These are phyloP conservation scores for Bedellia somnulentella DNA, from an alignment of 2,888 invertebrate species.

Conservation along the genomic window DNA sequence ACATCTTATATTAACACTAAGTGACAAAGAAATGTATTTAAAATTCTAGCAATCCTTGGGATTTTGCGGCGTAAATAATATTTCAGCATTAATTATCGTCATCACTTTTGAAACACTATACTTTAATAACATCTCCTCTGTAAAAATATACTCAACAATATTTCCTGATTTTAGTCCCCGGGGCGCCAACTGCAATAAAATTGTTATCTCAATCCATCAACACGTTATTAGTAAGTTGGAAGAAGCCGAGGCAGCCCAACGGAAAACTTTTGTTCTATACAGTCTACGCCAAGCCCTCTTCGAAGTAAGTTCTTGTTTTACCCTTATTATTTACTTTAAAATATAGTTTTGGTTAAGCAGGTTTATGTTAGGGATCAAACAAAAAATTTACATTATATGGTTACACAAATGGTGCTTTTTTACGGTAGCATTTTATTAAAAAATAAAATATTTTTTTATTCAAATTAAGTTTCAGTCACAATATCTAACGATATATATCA, in stretches of 20 bases:
- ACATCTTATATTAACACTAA: too few species aligned
- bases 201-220: constrained; percentile 77
- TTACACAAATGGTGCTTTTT: too few species aligned
- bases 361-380: neutral
- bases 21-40: too few species aligned
- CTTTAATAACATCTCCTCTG: too few species aligned
- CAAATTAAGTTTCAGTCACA: too few species aligned
- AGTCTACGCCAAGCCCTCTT: constrained; percentile 65
- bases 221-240: constrained; percentile 83
- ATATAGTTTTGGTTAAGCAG: neutral
- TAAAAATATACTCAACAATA: neutral
- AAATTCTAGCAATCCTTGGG: too few species aligned
- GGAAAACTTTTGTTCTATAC: constrained; percentile 80
- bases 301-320: constrained; percentile 23
- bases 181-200: constrained; percentile 80
- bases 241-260: constrained; percentile 76
- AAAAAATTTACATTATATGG: neutral
- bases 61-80: too few species aligned
- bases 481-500: too few species aligned
- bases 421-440: too few species aligned
- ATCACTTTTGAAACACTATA: too few species aligned
- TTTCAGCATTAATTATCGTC: too few species aligned
- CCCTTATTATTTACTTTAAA: neutral
- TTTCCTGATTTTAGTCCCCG: constrained; percentile 68
- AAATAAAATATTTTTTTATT: too few species aligned